These are phyloP conservation scores for Furcifer pardalis DNA, from an alignment of 2,797 vertebrate species.

Conservation along the genomic window DNA sequence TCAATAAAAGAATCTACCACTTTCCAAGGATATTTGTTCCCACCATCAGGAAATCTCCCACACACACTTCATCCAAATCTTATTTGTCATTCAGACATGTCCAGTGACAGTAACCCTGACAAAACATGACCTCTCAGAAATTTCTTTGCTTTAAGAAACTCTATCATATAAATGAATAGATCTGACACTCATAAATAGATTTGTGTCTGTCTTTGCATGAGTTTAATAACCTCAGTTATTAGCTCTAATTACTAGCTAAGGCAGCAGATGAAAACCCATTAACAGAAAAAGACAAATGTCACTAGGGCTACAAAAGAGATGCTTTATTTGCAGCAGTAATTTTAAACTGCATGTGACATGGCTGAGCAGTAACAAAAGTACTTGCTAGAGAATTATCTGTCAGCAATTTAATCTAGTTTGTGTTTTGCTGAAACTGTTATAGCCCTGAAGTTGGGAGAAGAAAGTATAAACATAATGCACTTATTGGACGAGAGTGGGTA, in stretches of 20 bases:
- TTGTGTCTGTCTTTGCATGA: no score
- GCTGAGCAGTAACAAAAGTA: neutral
- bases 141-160: conserved; percentile 18
- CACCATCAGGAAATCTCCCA: no score
- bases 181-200: neutral
- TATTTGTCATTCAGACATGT: no score
- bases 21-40: no score
- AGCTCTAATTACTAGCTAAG: neutral
- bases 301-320: neutral
- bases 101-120: conserved; percentile 16
- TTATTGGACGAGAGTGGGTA: neutral
- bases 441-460: neutral
- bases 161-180: neutral
- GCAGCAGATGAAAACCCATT: neutral
- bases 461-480: conserved; percentile 25
- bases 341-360: neutral
- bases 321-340: neutral
- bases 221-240: neutral
- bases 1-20: no score
- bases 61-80: no score
- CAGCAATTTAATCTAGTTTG: neutral
- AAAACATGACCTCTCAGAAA: conserved; percentile 44
- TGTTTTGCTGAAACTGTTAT: neutral
- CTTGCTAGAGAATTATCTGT: neutral
- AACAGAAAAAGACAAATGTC: neutral